Conservation (phyloP, 2,113 vertebrate species). For the Grammomys surdaster region DNA sequence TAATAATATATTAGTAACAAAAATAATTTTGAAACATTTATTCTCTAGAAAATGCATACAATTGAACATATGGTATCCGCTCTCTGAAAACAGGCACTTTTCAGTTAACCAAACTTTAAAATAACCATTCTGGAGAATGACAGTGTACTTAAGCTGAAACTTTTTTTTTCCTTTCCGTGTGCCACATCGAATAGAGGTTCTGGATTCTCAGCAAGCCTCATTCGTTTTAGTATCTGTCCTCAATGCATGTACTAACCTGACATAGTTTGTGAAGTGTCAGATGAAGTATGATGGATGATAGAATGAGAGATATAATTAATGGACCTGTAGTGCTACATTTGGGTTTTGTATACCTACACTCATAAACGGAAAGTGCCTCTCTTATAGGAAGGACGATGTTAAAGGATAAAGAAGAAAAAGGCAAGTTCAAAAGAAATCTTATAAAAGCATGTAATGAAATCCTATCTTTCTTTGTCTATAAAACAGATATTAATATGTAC, state of each 20-base stretch:
- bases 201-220: background rate
- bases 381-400: background rate
- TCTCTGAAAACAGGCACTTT: background rate
- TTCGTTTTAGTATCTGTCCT: background rate
- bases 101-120: background rate
- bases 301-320: background rate
- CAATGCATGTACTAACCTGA: background rate
- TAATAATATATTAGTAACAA: background rate
- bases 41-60: background rate
- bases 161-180: background rate
- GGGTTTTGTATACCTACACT: background rate
- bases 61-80: background rate
- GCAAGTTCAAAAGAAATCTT: background rate
- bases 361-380: background rate
- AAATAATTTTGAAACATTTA: background rate
- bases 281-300: background rate
- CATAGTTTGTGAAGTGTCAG: slow-evolving; percentile 14
- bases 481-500: slow-evolving; percentile 36
- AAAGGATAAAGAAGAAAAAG: slow-evolving; percentile 3
- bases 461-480: background rate
- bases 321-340: slow-evolving; percentile 17
- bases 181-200: background rate
- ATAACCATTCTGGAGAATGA: background rate
- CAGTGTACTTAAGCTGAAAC: background rate
- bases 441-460: slow-evolving; percentile 20